Base-by-base conservation (phyloP, 1,140 invertebrate genomes). In the Oedothorax gibbosus region DNA sequence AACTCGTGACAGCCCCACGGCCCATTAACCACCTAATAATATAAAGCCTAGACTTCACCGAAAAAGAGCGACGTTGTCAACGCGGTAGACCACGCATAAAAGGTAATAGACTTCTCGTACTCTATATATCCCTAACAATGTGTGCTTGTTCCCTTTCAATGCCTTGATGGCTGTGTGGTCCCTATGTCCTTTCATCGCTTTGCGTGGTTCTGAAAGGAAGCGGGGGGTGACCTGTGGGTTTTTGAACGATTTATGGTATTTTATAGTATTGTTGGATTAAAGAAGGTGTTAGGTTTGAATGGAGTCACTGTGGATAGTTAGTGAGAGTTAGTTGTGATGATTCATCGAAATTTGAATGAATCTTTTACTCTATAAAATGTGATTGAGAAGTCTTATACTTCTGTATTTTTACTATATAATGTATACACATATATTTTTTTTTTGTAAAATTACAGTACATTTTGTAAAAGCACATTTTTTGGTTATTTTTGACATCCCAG, bases 21-120 rank as follows among this genome's bases (percentile, higher is more conserved):
- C 79, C 79, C 79, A 82, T 82, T 82, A 69, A 68, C 79, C 60
- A 14, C 56, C 79, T 82, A 82, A 82, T 82, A 82, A 82, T 82
- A 60, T 82, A 68, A 18, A 73, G 69, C 65, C 78, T 62, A 49
- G 76, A 79, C 21, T 68, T 35, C 68, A 18, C 68, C 49, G 53
- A 60, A 72, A 64, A 50, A 82, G 69, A 68, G 56, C 35, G 56
- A 56, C 69, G 78, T 80, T 80, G 78, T 80, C 66, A 71, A 69
- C 78, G 66, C 62, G 76, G 76, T 79, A 71, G 65, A 60, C 69
- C 69, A 60, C 79, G 69, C 56, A 72, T n/a, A 82, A 82, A 77
- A 69, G 76, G 66, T 71, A 71, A 82, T 82, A 73, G 79, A 82
- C 79, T 82, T 50, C 56, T n/a, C n/a, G 69, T 18, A 82, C 65